These are phyloP conservation scores for Alviniconcha marisindica DNA, from an alignment of 1,140 invertebrate genomes.

Conservation along the genomic window DNA sequence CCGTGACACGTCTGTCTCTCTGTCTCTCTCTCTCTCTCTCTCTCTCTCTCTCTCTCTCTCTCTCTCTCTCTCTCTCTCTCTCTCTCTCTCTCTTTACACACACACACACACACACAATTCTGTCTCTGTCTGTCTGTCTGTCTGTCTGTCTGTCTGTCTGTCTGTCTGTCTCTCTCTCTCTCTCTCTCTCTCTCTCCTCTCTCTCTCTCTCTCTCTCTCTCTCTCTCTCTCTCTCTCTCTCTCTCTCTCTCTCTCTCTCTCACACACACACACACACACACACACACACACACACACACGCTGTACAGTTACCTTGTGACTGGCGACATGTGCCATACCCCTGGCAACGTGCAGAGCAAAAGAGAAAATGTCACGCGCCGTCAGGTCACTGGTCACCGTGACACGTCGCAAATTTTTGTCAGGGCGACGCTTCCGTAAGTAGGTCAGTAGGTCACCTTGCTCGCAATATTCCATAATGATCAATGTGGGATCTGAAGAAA, in stretches of 20 bases:
- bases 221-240: not conserved
- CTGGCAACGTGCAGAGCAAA: conserved; percentile 59
- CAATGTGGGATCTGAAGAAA: conserved; percentile 55
- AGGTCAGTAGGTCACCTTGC: conserved; percentile 60
- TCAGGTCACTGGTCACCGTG: conserved; percentile 34
- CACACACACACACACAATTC: conserved; percentile 10
- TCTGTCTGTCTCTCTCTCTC: no score
- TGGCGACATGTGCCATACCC: conserved; percentile 59
- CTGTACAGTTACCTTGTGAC: no score
- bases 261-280: conserved; percentile 37
- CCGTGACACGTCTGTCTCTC: no score
- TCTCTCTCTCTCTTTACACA: no score
- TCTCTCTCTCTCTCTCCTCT: no score
- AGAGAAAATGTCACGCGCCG: conserved; percentile 55
- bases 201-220: not conserved
- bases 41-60: no score
- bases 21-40: no score
- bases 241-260: conserved; percentile 81
- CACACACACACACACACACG: conserved; percentile 48
- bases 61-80: no score
- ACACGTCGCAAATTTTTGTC: not conserved
- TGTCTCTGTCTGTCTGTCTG: no score
- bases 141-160: no score
- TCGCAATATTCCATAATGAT: conserved; percentile 67
- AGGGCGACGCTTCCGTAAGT: conserved; percentile 51